A percentile compares a stretch with the other conserved stretches of the same genome.
Conservation (phyloP, 2,888 invertebrate species). For the Creontiades dilutus region DNA sequence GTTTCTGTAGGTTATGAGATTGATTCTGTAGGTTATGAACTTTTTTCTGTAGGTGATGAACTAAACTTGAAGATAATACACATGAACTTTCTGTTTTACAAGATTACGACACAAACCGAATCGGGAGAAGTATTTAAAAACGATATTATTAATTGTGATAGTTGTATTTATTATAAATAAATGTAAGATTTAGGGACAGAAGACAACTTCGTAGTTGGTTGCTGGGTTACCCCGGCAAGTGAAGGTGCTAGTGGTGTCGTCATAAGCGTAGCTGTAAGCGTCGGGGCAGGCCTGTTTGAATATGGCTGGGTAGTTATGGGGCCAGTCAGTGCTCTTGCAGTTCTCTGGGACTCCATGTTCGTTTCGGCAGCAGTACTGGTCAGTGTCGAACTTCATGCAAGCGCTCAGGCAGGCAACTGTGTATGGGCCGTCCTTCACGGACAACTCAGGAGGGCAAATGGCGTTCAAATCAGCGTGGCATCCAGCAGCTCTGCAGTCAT, state of each 20-base stretch:
- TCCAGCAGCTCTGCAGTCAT: conserved; percentile 77
- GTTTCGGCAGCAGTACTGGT: conserved; percentile 80
- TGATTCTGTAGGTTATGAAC: no score
- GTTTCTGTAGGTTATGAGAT: no score
- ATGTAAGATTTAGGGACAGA: conserved; percentile 44
- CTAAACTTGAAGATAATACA: no score
- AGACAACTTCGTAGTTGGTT: conserved; percentile 48
- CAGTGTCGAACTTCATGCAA: conserved; percentile 79
- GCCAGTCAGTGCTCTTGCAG: conserved; percentile 78
- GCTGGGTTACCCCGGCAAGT: conserved; percentile 77
- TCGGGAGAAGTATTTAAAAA: no score
- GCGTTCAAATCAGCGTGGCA: conserved; percentile 76
- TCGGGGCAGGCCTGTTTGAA: conserved; percentile 80
- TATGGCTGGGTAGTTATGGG: conserved; percentile 78
- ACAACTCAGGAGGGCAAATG: conserved; percentile 78
- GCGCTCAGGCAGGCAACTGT: conserved; percentile 80
- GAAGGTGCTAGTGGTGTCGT: conserved; percentile 77
- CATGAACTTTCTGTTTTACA: no score
- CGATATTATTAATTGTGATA: neutral
- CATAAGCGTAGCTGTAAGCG: conserved; percentile 81
- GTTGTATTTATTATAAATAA: neutral
- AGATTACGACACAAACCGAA: no score
- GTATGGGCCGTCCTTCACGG: conserved; percentile 75
- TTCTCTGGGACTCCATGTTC: conserved; percentile 78
- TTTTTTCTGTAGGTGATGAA: no score